Conservation (phyloP, 2,888 invertebrate genomes). For the Scrobipalpa atriplicella region DNA sequence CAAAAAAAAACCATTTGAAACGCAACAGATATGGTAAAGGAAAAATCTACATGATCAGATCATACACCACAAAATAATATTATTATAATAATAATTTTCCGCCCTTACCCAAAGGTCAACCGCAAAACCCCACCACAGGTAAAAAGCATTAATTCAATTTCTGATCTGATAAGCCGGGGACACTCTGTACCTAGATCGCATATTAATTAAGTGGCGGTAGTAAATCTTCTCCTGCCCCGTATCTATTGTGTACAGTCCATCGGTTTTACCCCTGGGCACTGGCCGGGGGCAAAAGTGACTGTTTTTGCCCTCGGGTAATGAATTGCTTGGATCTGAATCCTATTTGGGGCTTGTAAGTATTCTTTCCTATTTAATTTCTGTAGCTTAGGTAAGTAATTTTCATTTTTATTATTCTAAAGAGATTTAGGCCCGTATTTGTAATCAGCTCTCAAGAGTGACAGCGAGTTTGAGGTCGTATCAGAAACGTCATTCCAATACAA, state of each 20-base stretch:
- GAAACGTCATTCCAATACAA: too few species aligned
- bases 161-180: conserved; percentile 45
- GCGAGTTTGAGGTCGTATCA: too few species aligned
- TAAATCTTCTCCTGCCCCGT: conserved; percentile 20
- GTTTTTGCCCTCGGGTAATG: conserved; percentile 4
- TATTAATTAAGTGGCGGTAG: conserved; percentile 18
- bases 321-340: neutral
- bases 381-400: too few species aligned
- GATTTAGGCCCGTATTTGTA: too few species aligned
- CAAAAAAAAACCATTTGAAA: too few species aligned
- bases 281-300: conserved; percentile 11
- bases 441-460: too few species aligned
- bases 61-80: conserved; percentile 26
- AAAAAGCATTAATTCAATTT: conserved; percentile 18
- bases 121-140: neutral
- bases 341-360: neutral
- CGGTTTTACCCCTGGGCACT: neutral
- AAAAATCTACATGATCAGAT: conserved; percentile 24
- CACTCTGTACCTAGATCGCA: conserved; percentile 52
- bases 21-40: too few species aligned
- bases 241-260: conserved; percentile 26
- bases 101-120: neutral
- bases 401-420: too few species aligned
- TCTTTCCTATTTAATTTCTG: too few species aligned
- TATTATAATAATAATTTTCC: neutral